Conservation (phyloP, 2,888 invertebrate genomes). For the Eugnorisma glareosa region DNA sequence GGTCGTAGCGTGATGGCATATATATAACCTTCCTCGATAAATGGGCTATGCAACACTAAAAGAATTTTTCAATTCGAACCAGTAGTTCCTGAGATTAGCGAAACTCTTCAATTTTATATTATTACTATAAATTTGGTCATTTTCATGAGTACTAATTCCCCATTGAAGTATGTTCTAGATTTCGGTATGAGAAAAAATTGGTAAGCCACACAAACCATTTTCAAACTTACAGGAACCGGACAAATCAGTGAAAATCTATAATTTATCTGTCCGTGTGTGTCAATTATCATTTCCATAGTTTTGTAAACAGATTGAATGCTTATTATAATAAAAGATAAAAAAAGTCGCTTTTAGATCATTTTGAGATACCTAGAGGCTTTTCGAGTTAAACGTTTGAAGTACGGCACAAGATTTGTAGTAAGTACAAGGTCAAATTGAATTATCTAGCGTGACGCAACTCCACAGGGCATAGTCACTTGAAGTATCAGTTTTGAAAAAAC, state of each 20-base stretch:
- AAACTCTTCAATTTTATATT: too few species aligned
- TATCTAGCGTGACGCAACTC: neutral
- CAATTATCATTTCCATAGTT: constrained; percentile 29
- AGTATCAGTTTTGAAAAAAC: neutral
- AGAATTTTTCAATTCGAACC: too few species aligned
- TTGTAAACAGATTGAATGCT: constrained; percentile 27
- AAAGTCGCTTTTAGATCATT: constrained; percentile 41
- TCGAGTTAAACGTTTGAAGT: constrained; percentile 13
- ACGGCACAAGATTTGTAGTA: constrained; percentile 3
- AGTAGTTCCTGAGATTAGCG: too few species aligned
- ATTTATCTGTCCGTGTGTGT: constrained; percentile 33
- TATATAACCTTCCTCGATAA: too few species aligned
- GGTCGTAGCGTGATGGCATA: too few species aligned
- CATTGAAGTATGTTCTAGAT: neutral
- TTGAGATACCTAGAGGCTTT: constrained; percentile 21
- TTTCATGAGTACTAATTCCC: neutral
- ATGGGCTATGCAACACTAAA: too few species aligned
- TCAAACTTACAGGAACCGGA: neutral
- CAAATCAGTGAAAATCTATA: constrained; percentile 32
- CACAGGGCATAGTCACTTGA: neutral
- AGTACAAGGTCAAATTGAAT: neutral
- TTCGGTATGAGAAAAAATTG: neutral
- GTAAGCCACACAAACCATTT: neutral
- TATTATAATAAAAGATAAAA: constrained; percentile 10
- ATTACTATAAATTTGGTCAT: neutral